Evolutionary conservation across 2,113 vertebrate genomes (phyloP).

Genomic region (Channa maculata): DNA sequence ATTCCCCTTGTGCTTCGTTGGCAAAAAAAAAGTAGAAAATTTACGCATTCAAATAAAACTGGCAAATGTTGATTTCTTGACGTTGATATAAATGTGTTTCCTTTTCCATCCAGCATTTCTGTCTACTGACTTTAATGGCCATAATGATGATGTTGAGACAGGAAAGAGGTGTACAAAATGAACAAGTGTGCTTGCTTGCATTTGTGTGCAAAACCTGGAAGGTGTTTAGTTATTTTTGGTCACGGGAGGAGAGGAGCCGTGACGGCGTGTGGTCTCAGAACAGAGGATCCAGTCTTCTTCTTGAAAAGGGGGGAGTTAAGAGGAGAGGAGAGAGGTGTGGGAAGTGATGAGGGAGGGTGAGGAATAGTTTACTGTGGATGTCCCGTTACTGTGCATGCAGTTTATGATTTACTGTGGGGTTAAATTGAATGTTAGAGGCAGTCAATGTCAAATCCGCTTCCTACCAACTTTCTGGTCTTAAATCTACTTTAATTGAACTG

Average conservation of each 20-base stretch:
- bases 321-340: conserved; percentile 30
- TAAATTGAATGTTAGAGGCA: conserved; percentile 56
- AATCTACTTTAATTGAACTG: conserved; percentile 31
- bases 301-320: conserved; percentile 50
- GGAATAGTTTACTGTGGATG: conserved; percentile 64
- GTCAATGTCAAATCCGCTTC: conserved; percentile 40
- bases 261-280: conserved; percentile 82
- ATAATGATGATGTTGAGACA: conserved; percentile 16
- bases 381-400: conserved; percentile 68
- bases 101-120: not conserved
- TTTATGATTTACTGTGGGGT: conserved; percentile 59
- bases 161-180: conserved; percentile 12
- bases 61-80: conserved; percentile 6
- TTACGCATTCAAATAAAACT: conserved; percentile 10
- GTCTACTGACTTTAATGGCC: conserved; percentile 14
- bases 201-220: conserved; percentile 68
- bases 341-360: not conserved
- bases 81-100: not conserved
- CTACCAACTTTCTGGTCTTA: conserved; percentile 21
- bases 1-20: conserved; percentile 33
- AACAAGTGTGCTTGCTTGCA: conserved; percentile 24
- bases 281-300: conserved; percentile 80
- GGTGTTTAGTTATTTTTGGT: conserved; percentile 77
- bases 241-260: conserved; percentile 74
- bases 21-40: conserved; percentile 17